These are phyloP conservation scores for Epizoanthus scotinus DNA, from an alignment of 92 coral and sea anemone genomes.

Conservation along the genomic window DNA sequence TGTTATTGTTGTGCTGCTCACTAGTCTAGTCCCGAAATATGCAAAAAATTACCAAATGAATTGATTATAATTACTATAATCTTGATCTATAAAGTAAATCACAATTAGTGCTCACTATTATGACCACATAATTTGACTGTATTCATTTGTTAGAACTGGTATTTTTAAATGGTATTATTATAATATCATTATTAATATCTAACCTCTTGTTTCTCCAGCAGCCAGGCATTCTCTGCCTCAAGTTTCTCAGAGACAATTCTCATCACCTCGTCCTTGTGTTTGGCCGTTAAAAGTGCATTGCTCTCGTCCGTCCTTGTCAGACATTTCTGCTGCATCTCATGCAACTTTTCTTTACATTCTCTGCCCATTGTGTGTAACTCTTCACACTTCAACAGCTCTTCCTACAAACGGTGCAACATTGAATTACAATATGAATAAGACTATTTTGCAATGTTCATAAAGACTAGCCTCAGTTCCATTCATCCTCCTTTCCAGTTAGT, in stretches of 20 bases:
- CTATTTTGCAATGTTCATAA: background rate
- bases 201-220: slow-evolving; percentile 78
- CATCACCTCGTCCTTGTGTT: slow-evolving; percentile 77
- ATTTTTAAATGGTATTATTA: too few relatives aligned
- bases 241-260: slow-evolving; percentile 83
- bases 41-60: too few relatives aligned
- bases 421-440: background rate
- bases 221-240: slow-evolving; percentile 73
- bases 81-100: too few relatives aligned
- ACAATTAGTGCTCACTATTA: too few relatives aligned
- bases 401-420: slow-evolving; percentile 27
- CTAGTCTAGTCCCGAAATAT: too few relatives aligned
- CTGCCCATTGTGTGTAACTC: slow-evolving; percentile 63
- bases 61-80: too few relatives aligned
- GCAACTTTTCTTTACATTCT: slow-evolving; percentile 59
- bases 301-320: slow-evolving; percentile 63
- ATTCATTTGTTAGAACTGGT: too few relatives aligned
- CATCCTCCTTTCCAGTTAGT: too few relatives aligned
- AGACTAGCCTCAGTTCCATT: too few relatives aligned
- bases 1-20: too few relatives aligned
- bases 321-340: slow-evolving; percentile 68
- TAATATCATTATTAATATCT: too few relatives aligned
- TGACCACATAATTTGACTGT: too few relatives aligned
- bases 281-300: slow-evolving; percentile 61
- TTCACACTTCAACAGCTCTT: slow-evolving; percentile 66